phyloP scores from a whole-genome alignment of 2,113 vertebrate species.

The Nothocercus julius region DNA sequence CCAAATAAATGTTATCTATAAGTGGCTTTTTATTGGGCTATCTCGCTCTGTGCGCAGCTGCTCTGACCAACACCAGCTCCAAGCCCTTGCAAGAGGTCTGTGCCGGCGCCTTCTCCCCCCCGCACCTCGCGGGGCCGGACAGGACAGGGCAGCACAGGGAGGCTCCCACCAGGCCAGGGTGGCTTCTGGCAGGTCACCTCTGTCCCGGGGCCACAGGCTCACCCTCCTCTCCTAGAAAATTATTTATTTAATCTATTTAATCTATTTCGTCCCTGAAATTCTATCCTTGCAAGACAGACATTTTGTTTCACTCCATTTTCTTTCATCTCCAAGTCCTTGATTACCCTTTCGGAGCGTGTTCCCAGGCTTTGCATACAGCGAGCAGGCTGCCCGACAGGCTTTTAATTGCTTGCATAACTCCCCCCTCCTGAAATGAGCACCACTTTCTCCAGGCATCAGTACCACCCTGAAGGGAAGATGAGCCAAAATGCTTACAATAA shows the following conservation, averaged over 20 bases:
- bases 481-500: conserved; percentile 19
- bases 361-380: neutral
- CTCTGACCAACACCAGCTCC: neutral
- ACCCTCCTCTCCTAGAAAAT: neutral
- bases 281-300: neutral
- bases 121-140: rapidly evolving
- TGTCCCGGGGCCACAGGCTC: neutral
- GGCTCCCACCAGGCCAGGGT: neutral
- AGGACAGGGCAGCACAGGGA: neutral
- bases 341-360: neutral
- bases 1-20: neutral
- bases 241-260: neutral
- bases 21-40: neutral
- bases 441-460: neutral
- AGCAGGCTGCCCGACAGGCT: neutral
- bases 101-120: neutral
- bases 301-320: neutral
- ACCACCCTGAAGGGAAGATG: conserved; percentile 19
- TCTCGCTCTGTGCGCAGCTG: neutral
- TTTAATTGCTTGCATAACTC: neutral
- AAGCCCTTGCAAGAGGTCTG: neutral
- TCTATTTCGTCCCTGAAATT: neutral
- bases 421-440: neutral
- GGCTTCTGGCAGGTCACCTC: neutral
- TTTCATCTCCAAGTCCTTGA: neutral